Percentiles rank a stretch among this genome's conserved stretches.
These are phyloP conservation scores for Acleris holmiana DNA, from an alignment of 2,888 invertebrate species.

Conservation along the genomic window DNA sequence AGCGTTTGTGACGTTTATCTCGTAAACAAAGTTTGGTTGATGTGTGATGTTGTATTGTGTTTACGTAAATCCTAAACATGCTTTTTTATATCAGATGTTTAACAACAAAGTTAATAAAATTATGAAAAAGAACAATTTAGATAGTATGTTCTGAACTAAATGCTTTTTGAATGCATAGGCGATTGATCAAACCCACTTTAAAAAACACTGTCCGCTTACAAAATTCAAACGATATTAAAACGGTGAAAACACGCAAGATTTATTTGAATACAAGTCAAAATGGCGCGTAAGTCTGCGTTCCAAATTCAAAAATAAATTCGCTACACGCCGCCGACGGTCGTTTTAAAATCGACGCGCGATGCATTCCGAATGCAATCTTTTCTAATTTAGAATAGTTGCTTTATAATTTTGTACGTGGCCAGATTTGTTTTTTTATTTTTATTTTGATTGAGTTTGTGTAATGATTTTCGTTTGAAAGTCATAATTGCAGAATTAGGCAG, in stretches of 20 bases:
- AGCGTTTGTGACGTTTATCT: too few relatives aligned
- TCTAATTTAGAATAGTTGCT: slow-evolving; percentile 24
- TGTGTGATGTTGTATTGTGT: too few relatives aligned
- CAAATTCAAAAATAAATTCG: slow-evolving; percentile 84
- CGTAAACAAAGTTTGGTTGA: too few relatives aligned
- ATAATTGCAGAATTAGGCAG: too few relatives aligned
- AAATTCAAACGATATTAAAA: slow-evolving; percentile 39
- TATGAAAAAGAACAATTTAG: too few relatives aligned
- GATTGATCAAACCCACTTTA: too few relatives aligned
- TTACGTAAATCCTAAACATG: too few relatives aligned
- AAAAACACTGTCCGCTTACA: not conserved
- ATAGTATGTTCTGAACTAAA: too few relatives aligned
- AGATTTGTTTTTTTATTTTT: slow-evolving; percentile 16
- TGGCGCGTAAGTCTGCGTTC: slow-evolving; percentile 81
- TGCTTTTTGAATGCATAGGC: too few relatives aligned
- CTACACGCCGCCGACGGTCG: slow-evolving; percentile 70
- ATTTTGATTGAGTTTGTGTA: not conserved
- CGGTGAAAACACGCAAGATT: slow-evolving; percentile 67
- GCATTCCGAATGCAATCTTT: slow-evolving; percentile 42
- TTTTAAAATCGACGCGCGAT: slow-evolving; percentile 79
- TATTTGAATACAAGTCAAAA: slow-evolving; percentile 72
- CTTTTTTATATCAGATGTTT: too few relatives aligned
- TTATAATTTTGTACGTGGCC: slow-evolving; percentile 15
- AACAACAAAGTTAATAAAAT: too few relatives aligned
- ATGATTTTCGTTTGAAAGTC: not conserved